Evolutionary conservation across 2,888 invertebrate species (phyloP).

Genomic region (Philopedon plagiatum): DNA sequence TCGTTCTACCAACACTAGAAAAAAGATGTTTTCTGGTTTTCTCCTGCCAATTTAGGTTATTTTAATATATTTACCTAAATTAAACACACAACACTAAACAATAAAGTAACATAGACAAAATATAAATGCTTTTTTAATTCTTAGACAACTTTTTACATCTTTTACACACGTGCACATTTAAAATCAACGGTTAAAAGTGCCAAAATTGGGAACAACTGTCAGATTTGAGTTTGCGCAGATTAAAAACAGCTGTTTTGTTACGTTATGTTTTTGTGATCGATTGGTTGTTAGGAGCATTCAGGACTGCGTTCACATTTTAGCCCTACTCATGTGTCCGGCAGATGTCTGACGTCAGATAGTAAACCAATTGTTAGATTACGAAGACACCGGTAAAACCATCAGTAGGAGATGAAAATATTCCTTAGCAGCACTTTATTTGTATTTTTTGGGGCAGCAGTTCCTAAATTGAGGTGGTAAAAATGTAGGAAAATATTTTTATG

Average conservation of each 20-base stretch:
- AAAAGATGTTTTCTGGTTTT: not conserved
- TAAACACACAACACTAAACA: not conserved
- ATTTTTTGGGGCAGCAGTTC: too few relatives aligned
- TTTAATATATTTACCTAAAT: not conserved
- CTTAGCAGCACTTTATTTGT: too few relatives aligned
- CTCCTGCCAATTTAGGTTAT: not conserved
- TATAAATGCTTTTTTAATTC: not conserved
- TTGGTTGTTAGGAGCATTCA: too few relatives aligned
- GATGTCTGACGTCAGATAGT: too few relatives aligned
- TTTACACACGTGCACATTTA: constrained; percentile 1
- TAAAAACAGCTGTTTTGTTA: constrained; percentile 4
- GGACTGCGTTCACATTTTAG: too few relatives aligned
- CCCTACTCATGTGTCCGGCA: too few relatives aligned
- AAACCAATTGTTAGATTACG: too few relatives aligned
- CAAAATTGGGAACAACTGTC: not conserved
- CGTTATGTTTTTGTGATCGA: too few relatives aligned
- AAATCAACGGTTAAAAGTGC: constrained; percentile 6
- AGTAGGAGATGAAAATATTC: too few relatives aligned
- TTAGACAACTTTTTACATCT: not conserved
- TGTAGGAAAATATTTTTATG: too few relatives aligned
- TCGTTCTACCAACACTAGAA: not conserved
- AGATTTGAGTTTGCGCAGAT: not conserved
- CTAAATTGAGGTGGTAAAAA: too few relatives aligned
- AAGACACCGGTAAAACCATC: too few relatives aligned
- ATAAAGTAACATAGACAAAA: not conserved